Percentiles rank a stretch among this genome's conserved stretches.
These are phyloP conservation scores for Amblyopsis rosae DNA, from an alignment of 2,113 vertebrate genomes.

Conservation along the genomic window DNA sequence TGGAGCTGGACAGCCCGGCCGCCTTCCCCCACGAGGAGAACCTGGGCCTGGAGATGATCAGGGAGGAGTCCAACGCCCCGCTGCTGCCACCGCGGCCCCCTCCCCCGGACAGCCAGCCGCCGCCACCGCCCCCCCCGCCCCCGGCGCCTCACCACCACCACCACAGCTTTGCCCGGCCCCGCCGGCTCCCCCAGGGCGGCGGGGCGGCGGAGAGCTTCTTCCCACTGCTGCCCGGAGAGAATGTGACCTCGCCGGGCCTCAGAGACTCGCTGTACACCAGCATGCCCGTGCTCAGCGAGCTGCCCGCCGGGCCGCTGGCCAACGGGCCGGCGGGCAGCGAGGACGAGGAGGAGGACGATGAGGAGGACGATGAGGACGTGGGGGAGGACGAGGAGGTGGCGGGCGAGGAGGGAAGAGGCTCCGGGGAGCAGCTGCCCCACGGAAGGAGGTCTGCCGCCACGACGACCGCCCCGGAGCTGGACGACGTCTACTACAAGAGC, in stretches of 20 bases:
- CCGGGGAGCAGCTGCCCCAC: slow-evolving; percentile 73
- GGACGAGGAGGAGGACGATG: slow-evolving; percentile 73
- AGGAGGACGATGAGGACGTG: slow-evolving; percentile 71
- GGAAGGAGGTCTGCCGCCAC: slow-evolving; percentile 78
- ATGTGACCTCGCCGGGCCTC: slow-evolving; percentile 78
- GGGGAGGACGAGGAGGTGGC: slow-evolving; percentile 53
- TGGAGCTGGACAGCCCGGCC: slow-evolving; percentile 87
- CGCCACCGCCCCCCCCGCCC: slow-evolving; percentile 76
- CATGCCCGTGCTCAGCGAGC: slow-evolving; percentile 91
- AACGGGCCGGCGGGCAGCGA: slow-evolving; percentile 78
- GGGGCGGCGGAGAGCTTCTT: slow-evolving; percentile 96
- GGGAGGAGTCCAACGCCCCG: slow-evolving; percentile 92
- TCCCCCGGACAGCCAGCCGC: slow-evolving; percentile 83
- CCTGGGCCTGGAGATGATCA: slow-evolving; percentile 91
- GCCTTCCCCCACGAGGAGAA: slow-evolving; percentile 90
- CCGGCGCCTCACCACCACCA: slow-evolving; percentile 83
- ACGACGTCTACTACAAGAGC: slow-evolving; percentile 98
- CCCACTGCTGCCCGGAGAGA: slow-evolving; percentile 91
- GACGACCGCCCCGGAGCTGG: slow-evolving; percentile 72
- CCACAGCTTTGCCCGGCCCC: slow-evolving; percentile 83
- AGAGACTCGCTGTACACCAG: slow-evolving; percentile 97
- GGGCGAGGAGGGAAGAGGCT: slow-evolving; percentile 84
- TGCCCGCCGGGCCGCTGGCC: slow-evolving; percentile 74
- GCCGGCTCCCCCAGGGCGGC: slow-evolving; percentile 91
- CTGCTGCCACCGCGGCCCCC: slow-evolving; percentile 88